These are phyloP conservation scores for Synergus laeviventris DNA, from an alignment of 2,888 invertebrate species.

Conservation along the genomic window DNA sequence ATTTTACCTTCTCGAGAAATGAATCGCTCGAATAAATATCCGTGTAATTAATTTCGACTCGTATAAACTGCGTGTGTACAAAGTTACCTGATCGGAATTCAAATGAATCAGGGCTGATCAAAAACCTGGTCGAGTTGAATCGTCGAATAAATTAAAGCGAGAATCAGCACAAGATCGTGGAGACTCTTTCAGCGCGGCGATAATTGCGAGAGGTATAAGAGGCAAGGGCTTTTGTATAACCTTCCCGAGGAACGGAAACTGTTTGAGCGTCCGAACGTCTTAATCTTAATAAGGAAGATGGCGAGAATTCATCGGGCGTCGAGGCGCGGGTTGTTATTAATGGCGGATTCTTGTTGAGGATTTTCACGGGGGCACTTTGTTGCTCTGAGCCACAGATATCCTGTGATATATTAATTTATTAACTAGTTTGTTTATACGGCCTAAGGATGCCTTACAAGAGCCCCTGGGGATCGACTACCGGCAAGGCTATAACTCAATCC, in stretches of 20 bases:
- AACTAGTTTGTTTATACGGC: slow-evolving; percentile 68
- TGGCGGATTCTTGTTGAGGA: slow-evolving; percentile 47
- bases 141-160: slow-evolving; percentile 37
- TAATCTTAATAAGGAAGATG: slow-evolving; percentile 31
- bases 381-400: slow-evolving; percentile 50
- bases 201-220: slow-evolving; percentile 33
- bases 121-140: slow-evolving; percentile 32
- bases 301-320: slow-evolving; percentile 28
- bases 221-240: slow-evolving; percentile 28
- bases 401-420: slow-evolving; percentile 73
- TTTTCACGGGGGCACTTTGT: slow-evolving; percentile 51
- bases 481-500: slow-evolving; percentile 66
- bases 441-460: slow-evolving; percentile 60
- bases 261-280: slow-evolving; percentile 33
- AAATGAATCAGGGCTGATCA: slow-evolving; percentile 33
- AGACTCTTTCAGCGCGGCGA: slow-evolving; percentile 34
- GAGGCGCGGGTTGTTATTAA: slow-evolving; percentile 19
- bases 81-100: slow-evolving; percentile 37
- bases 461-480: slow-evolving; percentile 53
- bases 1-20: slow-evolving; percentile 24
- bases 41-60: slow-evolving; percentile 38
- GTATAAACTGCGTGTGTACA: slow-evolving; percentile 39
- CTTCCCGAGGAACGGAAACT: slow-evolving; percentile 20
- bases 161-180: slow-evolving; percentile 38
- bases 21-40: slow-evolving; percentile 36